Conservation (phyloP, 2,888 invertebrate species). For the Tupiocoris notatus region DNA sequence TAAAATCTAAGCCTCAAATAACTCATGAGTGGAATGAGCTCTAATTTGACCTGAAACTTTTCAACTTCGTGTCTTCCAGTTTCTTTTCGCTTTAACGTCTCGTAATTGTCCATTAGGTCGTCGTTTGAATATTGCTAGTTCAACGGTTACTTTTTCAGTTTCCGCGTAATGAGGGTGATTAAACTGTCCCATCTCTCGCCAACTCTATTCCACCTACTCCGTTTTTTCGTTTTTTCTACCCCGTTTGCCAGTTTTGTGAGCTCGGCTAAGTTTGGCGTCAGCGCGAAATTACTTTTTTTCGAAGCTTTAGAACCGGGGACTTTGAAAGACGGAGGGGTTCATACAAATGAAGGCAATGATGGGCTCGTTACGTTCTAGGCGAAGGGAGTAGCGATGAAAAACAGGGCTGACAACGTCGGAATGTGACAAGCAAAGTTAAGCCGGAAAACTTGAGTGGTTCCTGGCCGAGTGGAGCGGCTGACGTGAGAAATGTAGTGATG, state of each 20-base stretch:
- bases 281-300: conserved; percentile 6
- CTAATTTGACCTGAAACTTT: not conserved
- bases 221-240: not conserved
- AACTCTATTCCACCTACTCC: not conserved
- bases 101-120: not conserved
- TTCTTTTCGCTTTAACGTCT: not conserved
- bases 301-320: not conserved
- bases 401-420: not conserved
- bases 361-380: conserved; percentile 1
- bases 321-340: not conserved
- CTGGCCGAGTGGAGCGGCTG: no score
- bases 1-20: no score
- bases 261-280: not conserved
- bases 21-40: no score
- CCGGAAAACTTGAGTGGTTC: not conserved
- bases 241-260: not conserved
- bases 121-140: not conserved
- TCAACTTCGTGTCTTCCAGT: not conserved
- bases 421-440: not conserved
- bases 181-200: not conserved
- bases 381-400: not conserved
- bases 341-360: conserved; percentile 17
- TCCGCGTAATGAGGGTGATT: not conserved
- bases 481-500: not conserved
- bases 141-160: not conserved